phyloP scores from a whole-genome alignment of 1,140 invertebrate genomes.

The Euwallacea similis region DNA sequence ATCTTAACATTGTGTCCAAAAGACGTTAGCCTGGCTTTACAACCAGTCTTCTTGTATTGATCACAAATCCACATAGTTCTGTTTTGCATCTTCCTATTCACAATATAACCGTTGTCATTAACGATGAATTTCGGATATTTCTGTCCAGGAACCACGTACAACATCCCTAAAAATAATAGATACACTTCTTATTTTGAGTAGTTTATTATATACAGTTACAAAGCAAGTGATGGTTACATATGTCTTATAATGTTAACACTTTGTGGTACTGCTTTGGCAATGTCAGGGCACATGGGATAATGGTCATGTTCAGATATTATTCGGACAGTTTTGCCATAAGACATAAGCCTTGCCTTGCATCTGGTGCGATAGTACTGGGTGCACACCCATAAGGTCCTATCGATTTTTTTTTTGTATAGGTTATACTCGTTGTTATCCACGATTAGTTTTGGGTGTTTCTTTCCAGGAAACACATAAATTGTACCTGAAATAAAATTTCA shows the following conservation, averaged over 20 bases:
- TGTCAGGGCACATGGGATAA: slow-evolving; percentile 8
- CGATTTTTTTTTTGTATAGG: slow-evolving; percentile 24
- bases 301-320: slow-evolving; percentile 32
- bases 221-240: too few species aligned
- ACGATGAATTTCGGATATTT: slow-evolving; percentile 39
- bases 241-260: slow-evolving; percentile 5
- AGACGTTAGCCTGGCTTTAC: slow-evolving; percentile 36
- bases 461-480: slow-evolving; percentile 25
- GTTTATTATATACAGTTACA: too few species aligned
- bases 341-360: slow-evolving; percentile 35
- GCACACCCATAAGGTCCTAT: slow-evolving; percentile 38
- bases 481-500: slow-evolving; percentile 30
- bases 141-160: slow-evolving; percentile 25
- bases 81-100: slow-evolving; percentile 29
- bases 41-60: slow-evolving; percentile 20
- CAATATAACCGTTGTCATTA: slow-evolving; percentile 32
- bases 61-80: slow-evolving; percentile 39
- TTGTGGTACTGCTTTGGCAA: neutral
- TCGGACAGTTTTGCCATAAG: slow-evolving; percentile 23
- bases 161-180: slow-evolving; percentile 29
- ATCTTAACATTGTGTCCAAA: slow-evolving; percentile 28
- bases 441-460: slow-evolving; percentile 38
- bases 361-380: slow-evolving; percentile 19
- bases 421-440: slow-evolving; percentile 35
- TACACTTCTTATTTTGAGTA: too few species aligned